These are phyloP conservation scores for Acrocephalus arundinaceus DNA, from an alignment of 2,113 vertebrate genomes.

Conservation along the genomic window DNA sequence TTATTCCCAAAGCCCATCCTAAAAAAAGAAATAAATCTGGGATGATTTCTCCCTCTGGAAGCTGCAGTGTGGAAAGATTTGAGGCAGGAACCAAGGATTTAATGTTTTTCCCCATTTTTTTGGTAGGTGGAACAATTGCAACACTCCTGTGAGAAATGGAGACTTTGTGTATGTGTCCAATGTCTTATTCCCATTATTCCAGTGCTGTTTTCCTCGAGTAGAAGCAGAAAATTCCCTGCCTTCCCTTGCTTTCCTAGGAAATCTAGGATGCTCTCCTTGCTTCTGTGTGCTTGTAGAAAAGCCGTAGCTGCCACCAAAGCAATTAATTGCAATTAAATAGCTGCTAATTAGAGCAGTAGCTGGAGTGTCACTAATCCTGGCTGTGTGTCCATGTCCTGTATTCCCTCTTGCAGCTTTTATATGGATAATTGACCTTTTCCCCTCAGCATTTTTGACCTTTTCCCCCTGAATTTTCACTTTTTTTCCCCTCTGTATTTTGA, in stretches of 20 bases:
- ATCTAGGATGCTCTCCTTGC: background rate
- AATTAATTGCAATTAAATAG: conserved; percentile 10
- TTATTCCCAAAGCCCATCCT: background rate
- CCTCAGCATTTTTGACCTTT: background rate
- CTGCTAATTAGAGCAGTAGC: conserved; percentile 52
- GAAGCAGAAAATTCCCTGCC: background rate
- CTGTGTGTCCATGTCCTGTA: background rate
- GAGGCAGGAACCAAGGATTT: background rate
- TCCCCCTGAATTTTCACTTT: background rate
- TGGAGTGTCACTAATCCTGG: conserved; percentile 52
- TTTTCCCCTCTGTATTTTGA: background rate
- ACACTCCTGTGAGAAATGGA: conserved; percentile 87
- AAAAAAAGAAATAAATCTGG: background rate
- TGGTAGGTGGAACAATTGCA: conserved; percentile 93
- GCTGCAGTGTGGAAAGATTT: background rate
- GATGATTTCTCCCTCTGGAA: background rate
- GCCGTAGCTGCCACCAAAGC: background rate
- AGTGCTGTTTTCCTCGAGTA: background rate
- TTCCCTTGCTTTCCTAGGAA: conserved; percentile 7
- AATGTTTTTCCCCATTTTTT: conserved; percentile 73
- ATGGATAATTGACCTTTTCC: background rate
- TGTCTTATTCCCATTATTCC: background rate
- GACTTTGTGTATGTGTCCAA: conserved; percentile 91
- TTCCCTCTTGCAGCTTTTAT: background rate
- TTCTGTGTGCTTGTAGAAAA: conserved; percentile 31